Conservation (phyloP, 2,888 invertebrate species). For the Drosophila siamana region DNA sequence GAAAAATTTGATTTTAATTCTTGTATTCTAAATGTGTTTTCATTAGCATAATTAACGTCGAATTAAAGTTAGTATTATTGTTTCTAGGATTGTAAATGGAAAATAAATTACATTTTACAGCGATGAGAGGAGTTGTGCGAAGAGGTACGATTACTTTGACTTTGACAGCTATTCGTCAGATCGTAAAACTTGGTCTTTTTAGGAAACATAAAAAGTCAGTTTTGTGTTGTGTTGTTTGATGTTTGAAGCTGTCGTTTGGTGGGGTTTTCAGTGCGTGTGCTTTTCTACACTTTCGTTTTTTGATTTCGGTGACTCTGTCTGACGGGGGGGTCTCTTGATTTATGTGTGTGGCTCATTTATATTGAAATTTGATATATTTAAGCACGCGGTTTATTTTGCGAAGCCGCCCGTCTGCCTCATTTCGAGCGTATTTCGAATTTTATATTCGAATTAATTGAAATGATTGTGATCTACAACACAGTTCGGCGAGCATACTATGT, state of each 20-base stretch:
- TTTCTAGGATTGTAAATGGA: slow-evolving; percentile 59
- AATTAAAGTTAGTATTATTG: slow-evolving; percentile 64
- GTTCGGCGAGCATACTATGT: slow-evolving; percentile 40
- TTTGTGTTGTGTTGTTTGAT: slow-evolving; percentile 3
- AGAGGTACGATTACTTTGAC: slow-evolving; percentile 3
- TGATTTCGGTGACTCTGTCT: slow-evolving; percentile 10
- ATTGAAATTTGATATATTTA: slow-evolving; percentile 80
- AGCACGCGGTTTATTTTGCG: slow-evolving; percentile 72
- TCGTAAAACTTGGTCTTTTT: slow-evolving; percentile 61
- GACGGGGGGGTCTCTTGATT: slow-evolving; percentile 65
- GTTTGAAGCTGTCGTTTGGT: neutral
- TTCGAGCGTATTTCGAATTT: slow-evolving; percentile 63
- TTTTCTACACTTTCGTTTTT: slow-evolving; percentile 61
- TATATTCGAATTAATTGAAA: slow-evolving; percentile 79
- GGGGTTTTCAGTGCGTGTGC: slow-evolving; percentile 41
- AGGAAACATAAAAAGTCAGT: slow-evolving; percentile 59
- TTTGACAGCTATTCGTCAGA: slow-evolving; percentile 75
- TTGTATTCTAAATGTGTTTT: slow-evolving; percentile 82
- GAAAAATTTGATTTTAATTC: slow-evolving; percentile 83
- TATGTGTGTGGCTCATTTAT: slow-evolving; percentile 75
- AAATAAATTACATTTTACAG: slow-evolving; percentile 72
- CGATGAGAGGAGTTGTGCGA: slow-evolving; percentile 54
- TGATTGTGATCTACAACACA: slow-evolving; percentile 80
- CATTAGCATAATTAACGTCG: slow-evolving; percentile 84
- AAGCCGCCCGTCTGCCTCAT: slow-evolving; percentile 63